A percentile compares a stretch with the other conserved stretches of the same genome.
Evolutionary conservation across 1,140 invertebrate species (phyloP).

Genomic region (Medauroidea extradentata): DNA sequence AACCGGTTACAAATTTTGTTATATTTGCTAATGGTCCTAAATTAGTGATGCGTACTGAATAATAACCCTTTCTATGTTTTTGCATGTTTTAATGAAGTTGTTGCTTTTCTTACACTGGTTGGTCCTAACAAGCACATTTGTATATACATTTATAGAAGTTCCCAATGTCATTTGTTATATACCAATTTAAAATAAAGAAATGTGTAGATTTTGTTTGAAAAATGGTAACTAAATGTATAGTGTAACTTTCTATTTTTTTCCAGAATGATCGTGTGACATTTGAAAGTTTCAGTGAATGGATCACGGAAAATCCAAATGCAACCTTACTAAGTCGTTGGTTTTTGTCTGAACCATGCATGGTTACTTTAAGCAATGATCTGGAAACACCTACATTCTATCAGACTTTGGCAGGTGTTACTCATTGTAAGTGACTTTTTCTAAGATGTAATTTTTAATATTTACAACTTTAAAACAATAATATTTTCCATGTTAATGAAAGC

Average conservation of each 20-base stretch:
- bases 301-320: conserved; percentile 61
- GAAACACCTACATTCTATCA: conserved; percentile 90
- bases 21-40: too few species aligned
- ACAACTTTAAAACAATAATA: background rate
- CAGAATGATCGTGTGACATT: conserved; percentile 57
- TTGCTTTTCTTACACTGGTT: too few species aligned
- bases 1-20: too few species aligned
- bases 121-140: too few species aligned
- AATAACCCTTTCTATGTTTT: too few species aligned
- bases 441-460: background rate
- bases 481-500: background rate
- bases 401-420: conserved; percentile 84
- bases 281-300: conserved; percentile 69
- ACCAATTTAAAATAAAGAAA: too few species aligned
- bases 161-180: too few species aligned
- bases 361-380: conserved; percentile 69
- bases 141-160: too few species aligned
- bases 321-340: conserved; percentile 80
- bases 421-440: conserved; percentile 55
- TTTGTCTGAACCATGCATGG: conserved; percentile 57
- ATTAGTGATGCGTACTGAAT: too few species aligned
- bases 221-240: too few species aligned
- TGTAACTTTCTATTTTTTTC: conserved; percentile 25
- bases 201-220: too few species aligned
- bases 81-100: too few species aligned